Conservation (phyloP, 37 sponge, comb jelly and placozoan species). For the Aplysina aerophoba region DNA sequence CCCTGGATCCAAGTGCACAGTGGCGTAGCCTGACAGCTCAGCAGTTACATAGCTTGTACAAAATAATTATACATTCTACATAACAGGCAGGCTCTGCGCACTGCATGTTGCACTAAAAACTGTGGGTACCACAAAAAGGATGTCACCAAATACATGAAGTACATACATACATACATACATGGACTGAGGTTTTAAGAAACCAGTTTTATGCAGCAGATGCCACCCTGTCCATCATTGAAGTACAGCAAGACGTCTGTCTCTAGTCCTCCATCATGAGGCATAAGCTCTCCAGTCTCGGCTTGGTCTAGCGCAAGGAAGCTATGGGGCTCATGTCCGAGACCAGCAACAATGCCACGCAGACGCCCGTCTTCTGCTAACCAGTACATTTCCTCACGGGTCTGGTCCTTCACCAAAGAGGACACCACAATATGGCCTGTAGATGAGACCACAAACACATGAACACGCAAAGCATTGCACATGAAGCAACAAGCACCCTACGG, state of each 20-base stretch:
- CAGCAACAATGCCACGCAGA: conserved; percentile 54
- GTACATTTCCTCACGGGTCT: conserved; percentile 56
- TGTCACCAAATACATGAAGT: no score
- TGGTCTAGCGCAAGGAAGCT: conserved; percentile 25
- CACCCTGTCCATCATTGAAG: conserved; percentile 65
- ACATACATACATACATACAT: no score
- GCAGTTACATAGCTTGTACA: no score
- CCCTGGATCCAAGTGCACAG: no score
- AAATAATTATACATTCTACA: no score
- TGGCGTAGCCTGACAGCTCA: no score
- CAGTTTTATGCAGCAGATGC: conserved; percentile 45
- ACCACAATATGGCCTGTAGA: conserved; percentile 44
- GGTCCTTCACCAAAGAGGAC: conserved; percentile 33
- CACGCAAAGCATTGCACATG: not conserved
- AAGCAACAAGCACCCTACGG: not conserved
- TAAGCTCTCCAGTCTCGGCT: not conserved
- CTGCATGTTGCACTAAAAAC: not conserved
- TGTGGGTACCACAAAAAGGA: no score
- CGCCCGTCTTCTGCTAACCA: conserved; percentile 44
- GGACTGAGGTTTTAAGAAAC: not conserved
- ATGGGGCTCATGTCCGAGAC: conserved; percentile 35
- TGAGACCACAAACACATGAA: not conserved
- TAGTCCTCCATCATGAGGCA: not conserved
- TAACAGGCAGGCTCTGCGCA: no score
- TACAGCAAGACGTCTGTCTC: conserved; percentile 39